Conservation (phyloP, 2,113 vertebrate species). For the Pyrgilauda ruficollis region DNA sequence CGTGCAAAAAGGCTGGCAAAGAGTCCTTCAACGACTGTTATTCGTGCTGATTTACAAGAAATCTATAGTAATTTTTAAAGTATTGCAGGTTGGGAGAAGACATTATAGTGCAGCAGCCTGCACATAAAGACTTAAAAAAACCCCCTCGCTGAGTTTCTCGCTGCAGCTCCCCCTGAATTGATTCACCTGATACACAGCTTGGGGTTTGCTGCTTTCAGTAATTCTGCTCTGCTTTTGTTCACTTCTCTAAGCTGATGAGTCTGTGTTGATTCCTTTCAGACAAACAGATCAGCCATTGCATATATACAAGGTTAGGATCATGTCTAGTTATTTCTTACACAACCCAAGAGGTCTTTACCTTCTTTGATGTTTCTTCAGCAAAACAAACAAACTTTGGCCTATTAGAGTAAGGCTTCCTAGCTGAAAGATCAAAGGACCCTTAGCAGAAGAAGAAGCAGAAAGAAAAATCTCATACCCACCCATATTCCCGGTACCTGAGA, state of each 20-base stretch:
- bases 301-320: not conserved
- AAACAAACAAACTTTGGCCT: not conserved
- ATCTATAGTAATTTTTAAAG: conserved; percentile 22
- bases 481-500: not conserved
- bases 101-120: not conserved
- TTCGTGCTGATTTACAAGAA: conserved; percentile 21
- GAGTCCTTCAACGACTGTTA: not conserved
- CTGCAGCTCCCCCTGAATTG: not conserved
- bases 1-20: not conserved
- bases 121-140: not conserved
- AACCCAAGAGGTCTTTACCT: not conserved
- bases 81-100: not conserved
- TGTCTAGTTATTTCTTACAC: not conserved
- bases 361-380: not conserved
- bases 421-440: not conserved
- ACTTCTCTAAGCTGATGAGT: not conserved
- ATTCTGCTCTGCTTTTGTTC: not conserved
- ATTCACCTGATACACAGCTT: not conserved
- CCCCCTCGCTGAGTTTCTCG: accelerated
- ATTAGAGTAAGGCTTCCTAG: not conserved
- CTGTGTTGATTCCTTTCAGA: not conserved
- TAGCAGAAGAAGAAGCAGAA: not conserved
- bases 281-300: not conserved
- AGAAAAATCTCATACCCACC: not conserved
- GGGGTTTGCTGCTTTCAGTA: not conserved